Evolutionary conservation across 2,113 vertebrate genomes (phyloP), one percentile per base, ranked within the genome.

Genomic region (Scartelaos histophorus): DNA sequence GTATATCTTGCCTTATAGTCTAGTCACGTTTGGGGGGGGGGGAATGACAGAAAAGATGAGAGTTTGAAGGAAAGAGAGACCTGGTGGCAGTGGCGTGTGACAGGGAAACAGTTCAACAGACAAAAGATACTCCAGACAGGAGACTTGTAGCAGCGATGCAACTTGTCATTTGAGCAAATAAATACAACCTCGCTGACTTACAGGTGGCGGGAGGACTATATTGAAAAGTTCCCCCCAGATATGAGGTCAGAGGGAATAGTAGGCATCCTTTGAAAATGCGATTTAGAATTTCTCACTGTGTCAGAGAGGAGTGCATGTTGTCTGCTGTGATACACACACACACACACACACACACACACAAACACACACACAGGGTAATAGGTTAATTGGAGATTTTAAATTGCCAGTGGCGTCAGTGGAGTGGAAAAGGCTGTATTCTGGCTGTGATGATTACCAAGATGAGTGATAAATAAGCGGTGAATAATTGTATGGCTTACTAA

Each of bases 371-470:
- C 17, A 38, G 34, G 61, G 7, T 38, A 64, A 64, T 38, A 35
- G 61, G 61, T 64, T 64, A 64, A 64, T 64, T 64, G 61, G 61
- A 38, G 61, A 64, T 9, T 64, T 34, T 64, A n/a, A 64, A 64
- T 64, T 64, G 61, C 61, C 61, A 43, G 61, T 43, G 34, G 61
- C 25, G 13, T 61, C 58, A 61, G 7, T 17, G 29, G 25, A 61
- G 25, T 43, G 34, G 17, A n/a, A 34, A 64, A n/a, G 61, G 61
- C 21, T 64, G 61, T 43, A 21, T 35, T 64, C 61, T 29, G 53
- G 17, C 53, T 58, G 56, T 58, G 9, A 43, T 64, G 61, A 64
- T 64, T 64, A 64, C 25, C 17, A 35, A 43, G 29, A 43, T 13
- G 61, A 64, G 34, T 6, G 60, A 62, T 15, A 17, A 35, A 34